Evolutionary conservation across 2,113 vertebrate genomes (phyloP).

Genomic region (Desmodus rotundus): DNA sequence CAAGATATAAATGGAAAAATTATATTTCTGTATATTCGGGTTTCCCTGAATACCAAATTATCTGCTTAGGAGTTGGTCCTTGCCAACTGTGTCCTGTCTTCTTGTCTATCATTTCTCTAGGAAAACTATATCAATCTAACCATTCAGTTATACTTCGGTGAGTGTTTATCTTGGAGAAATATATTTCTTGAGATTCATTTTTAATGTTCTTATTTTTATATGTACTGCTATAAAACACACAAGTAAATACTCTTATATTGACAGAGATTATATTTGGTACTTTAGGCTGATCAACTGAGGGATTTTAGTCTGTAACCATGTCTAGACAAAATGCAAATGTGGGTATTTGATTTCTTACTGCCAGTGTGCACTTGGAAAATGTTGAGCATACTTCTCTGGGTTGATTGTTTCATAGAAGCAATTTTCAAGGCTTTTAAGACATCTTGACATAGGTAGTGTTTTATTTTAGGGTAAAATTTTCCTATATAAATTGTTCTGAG

Average conservation of each 20-base stretch:
- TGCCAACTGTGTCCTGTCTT: background rate
- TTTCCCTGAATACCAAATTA: background rate
- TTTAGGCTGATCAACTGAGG: background rate
- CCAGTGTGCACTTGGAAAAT: background rate
- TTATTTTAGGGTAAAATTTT: background rate
- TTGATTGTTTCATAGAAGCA: background rate
- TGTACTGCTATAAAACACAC: background rate
- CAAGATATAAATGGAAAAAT: background rate
- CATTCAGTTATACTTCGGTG: background rate
- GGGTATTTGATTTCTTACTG: background rate
- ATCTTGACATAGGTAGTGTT: background rate
- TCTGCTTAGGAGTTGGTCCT: background rate
- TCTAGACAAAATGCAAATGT: constrained; percentile 51
- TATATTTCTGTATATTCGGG: background rate
- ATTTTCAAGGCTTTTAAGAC: background rate
- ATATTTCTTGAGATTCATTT: background rate
- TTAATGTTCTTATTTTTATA: background rate
- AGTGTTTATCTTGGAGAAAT: background rate
- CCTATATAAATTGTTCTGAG: background rate
- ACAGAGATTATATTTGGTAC: background rate
- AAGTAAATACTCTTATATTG: background rate
- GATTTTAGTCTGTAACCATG: background rate
- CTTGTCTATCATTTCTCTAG: background rate
- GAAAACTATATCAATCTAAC: background rate
- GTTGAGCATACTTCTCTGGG: background rate